Evolutionary conservation across 2,113 vertebrate species (phyloP).

Genomic region (Tachycineta bicolor): DNA sequence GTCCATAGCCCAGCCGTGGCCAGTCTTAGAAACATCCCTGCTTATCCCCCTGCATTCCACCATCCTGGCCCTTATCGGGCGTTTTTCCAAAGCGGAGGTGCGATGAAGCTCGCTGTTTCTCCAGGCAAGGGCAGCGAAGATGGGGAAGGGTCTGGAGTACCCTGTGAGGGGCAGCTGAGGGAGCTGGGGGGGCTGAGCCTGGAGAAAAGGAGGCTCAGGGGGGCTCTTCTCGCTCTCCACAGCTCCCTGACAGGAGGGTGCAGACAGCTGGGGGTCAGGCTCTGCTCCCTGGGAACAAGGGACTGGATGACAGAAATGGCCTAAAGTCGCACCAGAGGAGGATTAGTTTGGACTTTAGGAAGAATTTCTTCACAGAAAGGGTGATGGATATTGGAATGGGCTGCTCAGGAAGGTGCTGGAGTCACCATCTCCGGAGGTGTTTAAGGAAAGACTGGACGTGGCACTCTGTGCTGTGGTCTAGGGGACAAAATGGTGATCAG

Average conservation of each 20-base stretch:
- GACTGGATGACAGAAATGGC: background rate
- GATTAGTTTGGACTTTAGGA: background rate
- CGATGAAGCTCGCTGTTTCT: background rate
- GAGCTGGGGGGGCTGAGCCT: background rate
- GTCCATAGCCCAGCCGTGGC: fast-evolving
- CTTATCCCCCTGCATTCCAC: background rate
- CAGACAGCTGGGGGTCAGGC: background rate
- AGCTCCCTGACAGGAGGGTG: background rate
- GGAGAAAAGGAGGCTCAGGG: background rate
- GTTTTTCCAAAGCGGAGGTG: background rate
- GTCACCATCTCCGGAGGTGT: background rate
- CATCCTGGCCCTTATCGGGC: background rate
- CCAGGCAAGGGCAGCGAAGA: background rate
- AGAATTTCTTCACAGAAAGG: background rate
- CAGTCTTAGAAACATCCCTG: background rate
- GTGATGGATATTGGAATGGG: background rate
- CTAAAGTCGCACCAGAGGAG: background rate
- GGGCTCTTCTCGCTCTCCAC: background rate
- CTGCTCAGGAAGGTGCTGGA: background rate
- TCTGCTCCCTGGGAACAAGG: background rate
- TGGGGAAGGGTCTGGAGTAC: background rate
- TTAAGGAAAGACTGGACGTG: background rate
- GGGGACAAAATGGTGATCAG: background rate
- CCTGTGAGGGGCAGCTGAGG: background rate
- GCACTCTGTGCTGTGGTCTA: background rate